Percentiles rank a stretch among this genome's conserved stretches.
Evolutionary conservation across 2,113 vertebrate species (phyloP).

Genomic region (Crocuta crocuta): DNA sequence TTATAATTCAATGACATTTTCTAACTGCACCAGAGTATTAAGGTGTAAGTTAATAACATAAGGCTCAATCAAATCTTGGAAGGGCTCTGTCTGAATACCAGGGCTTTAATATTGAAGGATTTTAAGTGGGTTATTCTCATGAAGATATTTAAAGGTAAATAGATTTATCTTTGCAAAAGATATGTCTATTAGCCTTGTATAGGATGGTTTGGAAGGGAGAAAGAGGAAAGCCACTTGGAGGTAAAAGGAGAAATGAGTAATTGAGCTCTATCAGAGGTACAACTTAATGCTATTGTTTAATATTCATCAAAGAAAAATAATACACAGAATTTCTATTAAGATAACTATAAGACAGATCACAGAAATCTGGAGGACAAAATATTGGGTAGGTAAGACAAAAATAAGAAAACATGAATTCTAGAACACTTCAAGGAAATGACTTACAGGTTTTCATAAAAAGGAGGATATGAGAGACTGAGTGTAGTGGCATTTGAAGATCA

Average conservation of each 20-base stretch:
- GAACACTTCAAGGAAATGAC: background rate
- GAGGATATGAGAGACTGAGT: background rate
- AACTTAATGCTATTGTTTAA: background rate
- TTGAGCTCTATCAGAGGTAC: background rate
- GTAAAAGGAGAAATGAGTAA: background rate
- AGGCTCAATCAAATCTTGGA: background rate
- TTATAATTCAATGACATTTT: background rate
- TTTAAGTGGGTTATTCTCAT: background rate
- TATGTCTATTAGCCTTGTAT: background rate
- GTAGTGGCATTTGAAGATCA: background rate
- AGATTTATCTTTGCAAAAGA: background rate
- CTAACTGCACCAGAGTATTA: background rate
- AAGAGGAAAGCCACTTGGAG: background rate
- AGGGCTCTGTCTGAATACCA: background rate
- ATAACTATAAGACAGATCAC: background rate
- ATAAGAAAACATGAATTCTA: background rate
- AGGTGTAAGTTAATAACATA: background rate
- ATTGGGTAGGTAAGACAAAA: fast-evolving
- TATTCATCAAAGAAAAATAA: background rate
- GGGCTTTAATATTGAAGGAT: background rate
- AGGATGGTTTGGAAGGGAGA: background rate
- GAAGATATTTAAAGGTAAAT: background rate
- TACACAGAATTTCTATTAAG: background rate
- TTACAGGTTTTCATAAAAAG: background rate
- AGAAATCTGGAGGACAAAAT: background rate